Conservation (phyloP, 2,113 vertebrate species). For the Siniperca knerii region DNA sequence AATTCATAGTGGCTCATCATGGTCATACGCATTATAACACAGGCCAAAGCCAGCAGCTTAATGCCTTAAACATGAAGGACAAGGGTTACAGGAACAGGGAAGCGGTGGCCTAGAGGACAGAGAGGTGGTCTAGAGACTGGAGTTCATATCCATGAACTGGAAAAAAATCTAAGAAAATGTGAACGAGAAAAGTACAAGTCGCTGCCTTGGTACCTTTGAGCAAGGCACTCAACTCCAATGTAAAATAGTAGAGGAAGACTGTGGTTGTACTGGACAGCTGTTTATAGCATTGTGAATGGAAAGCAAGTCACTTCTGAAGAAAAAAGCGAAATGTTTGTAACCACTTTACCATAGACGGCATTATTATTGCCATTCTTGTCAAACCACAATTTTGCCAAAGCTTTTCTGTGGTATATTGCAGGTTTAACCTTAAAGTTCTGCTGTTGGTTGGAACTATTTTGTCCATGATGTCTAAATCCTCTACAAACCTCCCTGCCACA, state of each 20-base stretch:
- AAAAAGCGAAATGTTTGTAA: not conserved
- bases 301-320: not conserved
- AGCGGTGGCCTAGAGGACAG: conserved; percentile 1
- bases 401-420: not conserved
- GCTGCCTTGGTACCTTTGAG: conserved; percentile 13
- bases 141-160: conserved; percentile 27
- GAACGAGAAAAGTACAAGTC: not conserved
- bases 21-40: conserved; percentile 9
- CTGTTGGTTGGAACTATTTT: not conserved
- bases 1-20: conserved; percentile 49
- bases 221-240: not conserved
- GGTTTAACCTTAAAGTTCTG: not conserved
- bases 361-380: not conserved
- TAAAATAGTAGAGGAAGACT: not conserved
- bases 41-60: conserved; percentile 36
- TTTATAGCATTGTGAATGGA: not conserved
- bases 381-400: conserved; percentile 1
- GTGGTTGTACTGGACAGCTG: not conserved
- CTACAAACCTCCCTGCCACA: too few species aligned
- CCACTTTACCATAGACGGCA: not conserved
- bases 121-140: not conserved
- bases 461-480: not conserved
- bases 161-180: conserved; percentile 21
- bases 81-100: conserved; percentile 6
- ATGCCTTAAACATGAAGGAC: conserved; percentile 27